Conservation (phyloP, 2,888 invertebrate species). For the Hyles lineata region DNA sequence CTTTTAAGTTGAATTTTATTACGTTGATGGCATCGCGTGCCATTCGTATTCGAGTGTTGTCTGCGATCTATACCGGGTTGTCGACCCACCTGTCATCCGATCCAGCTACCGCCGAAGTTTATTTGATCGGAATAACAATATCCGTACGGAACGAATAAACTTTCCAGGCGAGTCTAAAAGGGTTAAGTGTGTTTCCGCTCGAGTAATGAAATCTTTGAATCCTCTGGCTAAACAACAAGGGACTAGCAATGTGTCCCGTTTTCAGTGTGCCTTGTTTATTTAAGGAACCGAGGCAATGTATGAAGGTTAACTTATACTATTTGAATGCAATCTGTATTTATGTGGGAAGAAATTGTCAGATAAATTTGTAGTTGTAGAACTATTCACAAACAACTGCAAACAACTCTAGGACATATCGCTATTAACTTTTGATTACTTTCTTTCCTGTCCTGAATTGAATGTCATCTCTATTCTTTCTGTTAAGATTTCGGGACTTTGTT, state of each 20-base stretch:
- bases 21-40: conserved; percentile 18
- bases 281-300: no score
- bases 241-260: neutral
- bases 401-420: neutral
- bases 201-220: conserved; percentile 11
- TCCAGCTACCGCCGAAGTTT: conserved; percentile 24
- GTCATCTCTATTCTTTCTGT: neutral
- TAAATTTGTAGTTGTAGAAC: neutral
- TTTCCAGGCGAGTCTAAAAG: conserved; percentile 26
- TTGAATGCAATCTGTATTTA: neutral
- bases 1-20: conserved; percentile 26
- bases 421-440: neutral
- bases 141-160: conserved; percentile 26
- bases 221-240: neutral
- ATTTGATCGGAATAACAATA: conserved; percentile 35
- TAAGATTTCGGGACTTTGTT: neutral
- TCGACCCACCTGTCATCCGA: conserved; percentile 21
- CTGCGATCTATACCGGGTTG: conserved; percentile 22
- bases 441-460: neutral
- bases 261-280: neutral
- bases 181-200: conserved; percentile 19
- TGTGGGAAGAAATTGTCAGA: neutral
- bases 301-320: neutral
- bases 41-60: conserved; percentile 21
- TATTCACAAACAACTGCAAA: neutral